Evolutionary conservation across 2,797 vertebrate species (phyloP), one percentile per base, ranked within the genome.

Genomic region (Chaetodon trifasciatus): DNA sequence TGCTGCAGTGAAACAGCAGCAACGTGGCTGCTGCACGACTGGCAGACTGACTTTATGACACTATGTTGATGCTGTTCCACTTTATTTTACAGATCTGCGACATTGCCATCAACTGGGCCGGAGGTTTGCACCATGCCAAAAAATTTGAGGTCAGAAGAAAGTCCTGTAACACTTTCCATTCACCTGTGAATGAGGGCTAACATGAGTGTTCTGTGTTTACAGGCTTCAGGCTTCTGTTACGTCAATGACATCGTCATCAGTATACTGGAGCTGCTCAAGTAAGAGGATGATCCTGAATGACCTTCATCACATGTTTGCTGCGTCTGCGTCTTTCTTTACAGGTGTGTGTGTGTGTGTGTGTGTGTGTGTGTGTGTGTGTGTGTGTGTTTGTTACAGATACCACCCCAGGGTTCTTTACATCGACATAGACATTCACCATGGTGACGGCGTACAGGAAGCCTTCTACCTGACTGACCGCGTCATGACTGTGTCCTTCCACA

Each of bases 161-260:
- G 17, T 58, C 17, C 2, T 7, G 0, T 0, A 23, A 32, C 19
- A 39, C 11, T 6, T 42, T 13, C 0, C 28, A 0, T 32, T 32
- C 2, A 49, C 5, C 37, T 74, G 44, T 37, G 15, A 47, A 5
- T 8, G 8, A 39, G 12, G 11, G 6, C 35, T 19, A 5, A 28
- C 21, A 39, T 12, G 5, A n/a, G 17, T 13, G 64, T 70, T 82
- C 21, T 89, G 85, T 57, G 60, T 88, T 77, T 44, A 66, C 81
- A 99, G 98, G 98, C 98, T 0, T 99, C 98, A 23, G 98, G 98
- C 7, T 99, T 99, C 90, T 99, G 98, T 89, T 99, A 99, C 0
- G 98, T 99, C 60, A 99, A 99, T 0, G 98, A 99, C 94, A 99
- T 99, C 46, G 98, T 99, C 84, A 99, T 99, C 16, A 99, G 98